Conservation (phyloP, 2,797 vertebrate species). For the Myiotriccus ornatus region DNA sequence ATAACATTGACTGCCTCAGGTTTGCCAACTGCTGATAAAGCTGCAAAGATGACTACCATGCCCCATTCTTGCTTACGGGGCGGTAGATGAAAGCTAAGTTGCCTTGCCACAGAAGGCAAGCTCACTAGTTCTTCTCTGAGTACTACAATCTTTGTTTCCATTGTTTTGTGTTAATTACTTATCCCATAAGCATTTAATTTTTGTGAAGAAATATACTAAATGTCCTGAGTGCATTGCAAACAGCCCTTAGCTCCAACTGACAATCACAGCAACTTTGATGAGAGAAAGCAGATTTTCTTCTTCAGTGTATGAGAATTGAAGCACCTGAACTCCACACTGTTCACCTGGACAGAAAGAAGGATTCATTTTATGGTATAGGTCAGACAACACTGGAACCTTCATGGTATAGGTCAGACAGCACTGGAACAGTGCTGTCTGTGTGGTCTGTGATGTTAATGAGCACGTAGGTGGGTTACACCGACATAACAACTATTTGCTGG, state of each 20-base stretch:
- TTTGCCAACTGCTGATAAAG: neutral
- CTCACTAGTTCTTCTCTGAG: neutral
- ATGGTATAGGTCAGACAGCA: neutral
- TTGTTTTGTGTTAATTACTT: neutral
- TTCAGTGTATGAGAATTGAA: neutral
- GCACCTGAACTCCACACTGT: neutral
- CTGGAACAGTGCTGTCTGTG: rapidly evolving
- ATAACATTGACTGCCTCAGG: neutral
- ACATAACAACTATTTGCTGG: neutral
- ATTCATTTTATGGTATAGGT: neutral
- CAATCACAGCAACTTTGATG: neutral
- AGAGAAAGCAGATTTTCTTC: neutral
- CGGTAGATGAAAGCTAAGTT: neutral
- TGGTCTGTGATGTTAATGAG: neutral
- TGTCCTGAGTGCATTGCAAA: neutral
- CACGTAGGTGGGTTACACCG: neutral
- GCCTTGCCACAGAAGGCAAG: neutral
- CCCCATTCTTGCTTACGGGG: neutral
- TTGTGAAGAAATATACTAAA: neutral
- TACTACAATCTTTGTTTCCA: neutral
- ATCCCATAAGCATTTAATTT: neutral
- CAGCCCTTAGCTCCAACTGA: neutral
- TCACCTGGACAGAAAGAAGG: neutral
- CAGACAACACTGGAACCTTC: neutral
- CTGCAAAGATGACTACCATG: neutral